These are phyloP conservation scores for Danio choprae DNA, from an alignment of 2,797 vertebrate species.

Conservation along the genomic window DNA sequence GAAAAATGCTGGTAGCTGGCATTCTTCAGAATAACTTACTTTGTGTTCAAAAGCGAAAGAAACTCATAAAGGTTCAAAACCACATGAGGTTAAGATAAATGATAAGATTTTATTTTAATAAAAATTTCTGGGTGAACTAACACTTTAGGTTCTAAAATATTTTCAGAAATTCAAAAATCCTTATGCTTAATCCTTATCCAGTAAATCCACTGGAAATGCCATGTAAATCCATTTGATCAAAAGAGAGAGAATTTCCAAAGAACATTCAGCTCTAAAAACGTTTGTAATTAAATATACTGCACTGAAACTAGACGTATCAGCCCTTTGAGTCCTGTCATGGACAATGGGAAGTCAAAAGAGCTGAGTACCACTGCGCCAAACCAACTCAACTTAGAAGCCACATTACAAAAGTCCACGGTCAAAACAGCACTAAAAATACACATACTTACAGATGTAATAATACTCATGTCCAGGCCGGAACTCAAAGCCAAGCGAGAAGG, in stretches of 20 bases:
- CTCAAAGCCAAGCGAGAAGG: conserved; percentile 96
- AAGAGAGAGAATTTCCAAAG: neutral
- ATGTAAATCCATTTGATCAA: neutral
- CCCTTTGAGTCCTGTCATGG: neutral
- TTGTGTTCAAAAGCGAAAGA: no score
- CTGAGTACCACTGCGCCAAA: neutral
- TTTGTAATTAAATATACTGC: neutral
- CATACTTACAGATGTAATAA: conserved; percentile 95
- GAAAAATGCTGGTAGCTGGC: no score
- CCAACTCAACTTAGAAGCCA: neutral
- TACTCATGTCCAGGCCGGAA: conserved; percentile 96
- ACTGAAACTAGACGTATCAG: neutral
- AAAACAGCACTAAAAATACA: neutral
- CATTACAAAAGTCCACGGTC: neutral
- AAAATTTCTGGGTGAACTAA: no score
- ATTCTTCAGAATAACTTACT: no score
- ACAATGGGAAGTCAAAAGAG: neutral
- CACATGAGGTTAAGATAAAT: no score
- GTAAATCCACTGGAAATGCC: neutral
- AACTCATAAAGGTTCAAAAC: no score
- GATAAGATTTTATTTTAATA: no score
- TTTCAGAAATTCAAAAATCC: neutral
- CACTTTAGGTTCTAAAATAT: no score
- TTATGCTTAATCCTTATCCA: neutral
- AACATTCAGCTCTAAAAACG: neutral